Evolutionary conservation across 2,797 vertebrate species (phyloP).

Genomic region (Galaxias olidus): DNA sequence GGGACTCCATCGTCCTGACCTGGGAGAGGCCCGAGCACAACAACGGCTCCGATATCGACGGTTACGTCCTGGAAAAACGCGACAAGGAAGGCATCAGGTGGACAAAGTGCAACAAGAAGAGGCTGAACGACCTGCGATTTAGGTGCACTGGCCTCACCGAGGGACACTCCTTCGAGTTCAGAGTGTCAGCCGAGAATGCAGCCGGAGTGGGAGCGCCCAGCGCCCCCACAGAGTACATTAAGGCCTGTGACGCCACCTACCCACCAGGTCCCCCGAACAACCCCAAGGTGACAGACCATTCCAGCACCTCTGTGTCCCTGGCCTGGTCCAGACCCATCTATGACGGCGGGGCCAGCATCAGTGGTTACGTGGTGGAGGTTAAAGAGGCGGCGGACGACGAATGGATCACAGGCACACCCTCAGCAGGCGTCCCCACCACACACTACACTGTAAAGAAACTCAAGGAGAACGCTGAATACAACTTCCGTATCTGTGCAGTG

Average conservation of each 20-base stretch:
- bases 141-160: conserved; percentile 93
- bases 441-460: conserved; percentile 89
- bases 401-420: conserved; percentile 93
- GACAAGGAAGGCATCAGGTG: conserved; percentile 97
- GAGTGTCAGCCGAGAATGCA: conserved; percentile 95
- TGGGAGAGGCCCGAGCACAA: conserved; percentile 94
- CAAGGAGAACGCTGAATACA: conserved; percentile 94
- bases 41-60: conserved; percentile 91
- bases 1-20: conserved; percentile 87
- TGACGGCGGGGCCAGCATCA: conserved; percentile 96
- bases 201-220: conserved; percentile 92
- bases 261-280: conserved; percentile 97
- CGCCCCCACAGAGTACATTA: conserved; percentile 85
- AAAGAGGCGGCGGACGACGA: conserved; percentile 84
- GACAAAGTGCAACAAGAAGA: conserved; percentile 95
- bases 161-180: conserved; percentile 94
- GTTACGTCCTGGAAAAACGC: conserved; percentile 94
- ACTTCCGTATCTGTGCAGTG: conserved; percentile 94
- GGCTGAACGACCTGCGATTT: conserved; percentile 90
- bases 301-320: conserved; percentile 90
- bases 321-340: conserved; percentile 98
- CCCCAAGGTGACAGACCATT: conserved; percentile 89
- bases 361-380: conserved; percentile 94
- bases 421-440: conserved; percentile 88
- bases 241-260: conserved; percentile 93